phyloP scores from a whole-genome alignment of 2,888 invertebrate species.

The Noctua comes region DNA sequence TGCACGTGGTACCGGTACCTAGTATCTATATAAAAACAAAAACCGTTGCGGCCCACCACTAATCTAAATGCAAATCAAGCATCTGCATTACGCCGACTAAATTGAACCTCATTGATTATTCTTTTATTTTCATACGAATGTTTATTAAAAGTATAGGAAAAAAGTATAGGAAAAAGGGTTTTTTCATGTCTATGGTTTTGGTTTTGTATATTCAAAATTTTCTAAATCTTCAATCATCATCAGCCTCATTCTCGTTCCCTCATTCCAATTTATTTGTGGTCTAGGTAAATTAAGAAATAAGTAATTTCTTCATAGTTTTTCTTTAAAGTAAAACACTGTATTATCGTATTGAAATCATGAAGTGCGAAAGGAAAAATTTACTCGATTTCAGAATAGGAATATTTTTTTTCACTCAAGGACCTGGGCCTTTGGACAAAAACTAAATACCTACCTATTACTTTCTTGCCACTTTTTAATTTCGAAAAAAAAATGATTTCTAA shows the following conservation, averaged over 20 bases:
- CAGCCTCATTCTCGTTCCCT: neutral
- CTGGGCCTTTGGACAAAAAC: neutral
- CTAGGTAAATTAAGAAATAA: neutral
- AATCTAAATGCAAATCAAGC: slow-evolving; percentile 81
- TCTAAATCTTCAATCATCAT: neutral
- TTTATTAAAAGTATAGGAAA: neutral
- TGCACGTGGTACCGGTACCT: neutral
- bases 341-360: no score
- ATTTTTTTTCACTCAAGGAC: neutral
- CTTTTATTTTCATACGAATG: slow-evolving; percentile 51
- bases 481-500: neutral
- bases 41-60: slow-evolving; percentile 64
- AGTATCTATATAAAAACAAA: slow-evolving; percentile 42
- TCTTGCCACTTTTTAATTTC: neutral
- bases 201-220: neutral
- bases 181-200: slow-evolving; percentile 16
- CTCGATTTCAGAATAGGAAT: no score
- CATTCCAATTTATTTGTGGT: neutral
- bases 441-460: no score
- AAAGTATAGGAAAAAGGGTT: neutral
- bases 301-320: neutral
- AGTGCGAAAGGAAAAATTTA: neutral
- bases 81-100: slow-evolving; percentile 69
- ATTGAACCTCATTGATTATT: slow-evolving; percentile 71
- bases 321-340: no score